These are phyloP conservation scores for Ctenomys sociabilis DNA, from an alignment of 2,113 vertebrate genomes.

Conservation along the genomic window DNA sequence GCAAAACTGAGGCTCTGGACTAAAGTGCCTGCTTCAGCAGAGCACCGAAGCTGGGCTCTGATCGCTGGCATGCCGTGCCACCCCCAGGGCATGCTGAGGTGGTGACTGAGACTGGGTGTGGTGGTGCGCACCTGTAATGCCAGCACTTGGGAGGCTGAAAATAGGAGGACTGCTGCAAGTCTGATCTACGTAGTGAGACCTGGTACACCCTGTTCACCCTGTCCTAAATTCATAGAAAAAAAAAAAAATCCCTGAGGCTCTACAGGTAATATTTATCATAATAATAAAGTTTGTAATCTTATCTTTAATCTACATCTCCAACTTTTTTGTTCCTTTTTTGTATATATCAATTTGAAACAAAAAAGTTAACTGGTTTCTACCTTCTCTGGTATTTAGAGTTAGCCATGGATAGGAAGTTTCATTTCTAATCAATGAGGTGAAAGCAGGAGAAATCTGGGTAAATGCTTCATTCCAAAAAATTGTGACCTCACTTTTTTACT, in stretches of 20 bases:
- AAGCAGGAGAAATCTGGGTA: neutral
- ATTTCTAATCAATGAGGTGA: neutral
- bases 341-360: neutral
- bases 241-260: neutral
- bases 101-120: too few species aligned
- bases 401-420: neutral
- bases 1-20: neutral
- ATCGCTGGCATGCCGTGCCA: too few species aligned
- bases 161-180: too few species aligned
- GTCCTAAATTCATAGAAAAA: too few species aligned
- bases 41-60: too few species aligned
- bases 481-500: neutral
- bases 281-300: neutral
- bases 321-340: neutral
- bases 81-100: too few species aligned
- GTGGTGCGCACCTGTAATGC: too few species aligned
- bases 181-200: too few species aligned
- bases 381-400: neutral
- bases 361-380: neutral
- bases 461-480: neutral
- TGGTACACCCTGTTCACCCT: too few species aligned
- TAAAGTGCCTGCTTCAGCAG: too few species aligned
- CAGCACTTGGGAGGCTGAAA: too few species aligned
- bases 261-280: neutral
- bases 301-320: neutral